phyloP scores from a whole-genome alignment of 2,113 vertebrate species.

The Asarcornis scutulata region DNA sequence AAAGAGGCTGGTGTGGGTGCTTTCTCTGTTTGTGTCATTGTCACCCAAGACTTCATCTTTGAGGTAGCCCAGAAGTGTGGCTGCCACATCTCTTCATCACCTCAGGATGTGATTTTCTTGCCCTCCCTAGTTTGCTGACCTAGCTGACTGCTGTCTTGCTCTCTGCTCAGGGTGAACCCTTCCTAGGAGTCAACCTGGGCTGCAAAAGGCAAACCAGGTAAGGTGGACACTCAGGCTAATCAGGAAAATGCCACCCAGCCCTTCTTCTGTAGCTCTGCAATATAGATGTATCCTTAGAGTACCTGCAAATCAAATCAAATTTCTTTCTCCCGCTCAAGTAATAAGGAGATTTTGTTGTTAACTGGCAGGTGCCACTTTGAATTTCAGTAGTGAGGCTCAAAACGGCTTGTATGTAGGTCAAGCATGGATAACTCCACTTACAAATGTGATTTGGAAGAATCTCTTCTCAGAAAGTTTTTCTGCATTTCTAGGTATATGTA shows the following conservation, averaged over 20 bases:
- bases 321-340: slow-evolving; percentile 19
- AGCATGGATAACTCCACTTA: slow-evolving; percentile 42
- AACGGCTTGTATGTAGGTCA: slow-evolving; percentile 46
- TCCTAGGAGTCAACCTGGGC: background rate
- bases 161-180: background rate
- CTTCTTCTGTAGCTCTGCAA: background rate
- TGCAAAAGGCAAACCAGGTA: background rate
- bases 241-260: background rate
- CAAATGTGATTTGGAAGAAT: background rate
- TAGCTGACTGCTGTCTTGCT: background rate
- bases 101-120: background rate
- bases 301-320: slow-evolving; percentile 32
- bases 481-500: background rate
- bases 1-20: background rate
- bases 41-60: background rate
- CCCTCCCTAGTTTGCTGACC: background rate
- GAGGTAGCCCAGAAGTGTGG: background rate
- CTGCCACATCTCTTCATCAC: background rate
- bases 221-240: background rate
- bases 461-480: slow-evolving; percentile 21
- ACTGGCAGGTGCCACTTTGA: slow-evolving; percentile 56
- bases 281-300: slow-evolving; percentile 19
- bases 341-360: slow-evolving; percentile 39
- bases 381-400: slow-evolving; percentile 27
- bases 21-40: background rate